phyloP scores from a whole-genome alignment of 2,797 vertebrate genomes.

The Myotis pilosus region DNA sequence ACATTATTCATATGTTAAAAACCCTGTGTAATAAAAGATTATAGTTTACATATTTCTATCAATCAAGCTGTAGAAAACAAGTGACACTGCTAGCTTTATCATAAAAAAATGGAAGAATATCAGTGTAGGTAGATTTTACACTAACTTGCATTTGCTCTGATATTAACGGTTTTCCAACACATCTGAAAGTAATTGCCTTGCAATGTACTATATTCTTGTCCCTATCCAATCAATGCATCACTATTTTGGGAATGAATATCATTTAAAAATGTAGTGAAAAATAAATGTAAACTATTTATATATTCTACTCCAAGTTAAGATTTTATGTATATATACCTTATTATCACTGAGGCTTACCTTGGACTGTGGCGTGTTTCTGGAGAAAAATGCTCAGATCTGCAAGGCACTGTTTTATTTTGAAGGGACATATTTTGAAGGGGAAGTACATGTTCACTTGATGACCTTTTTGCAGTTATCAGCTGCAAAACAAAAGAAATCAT shows the following conservation, averaged over 20 bases:
- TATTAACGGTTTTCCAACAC: not conserved
- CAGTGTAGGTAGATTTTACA: not conserved
- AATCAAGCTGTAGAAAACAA: not conserved
- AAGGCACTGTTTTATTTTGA: constrained; percentile 2
- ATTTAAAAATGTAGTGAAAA: not conserved
- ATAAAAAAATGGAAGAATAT: not conserved
- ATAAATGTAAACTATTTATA: not conserved
- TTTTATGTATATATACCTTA: constrained; percentile 5
- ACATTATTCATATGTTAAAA: not conserved
- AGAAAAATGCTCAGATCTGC: constrained; percentile 20
- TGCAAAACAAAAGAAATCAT: constrained; percentile 70
- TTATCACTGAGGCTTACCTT: constrained; percentile 84
- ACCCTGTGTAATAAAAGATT: not conserved
- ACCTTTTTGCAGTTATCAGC: constrained; percentile 87
- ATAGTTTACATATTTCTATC: not conserved
- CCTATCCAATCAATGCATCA: not conserved
- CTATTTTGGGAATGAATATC: not conserved
- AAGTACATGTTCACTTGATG: constrained; percentile 1
- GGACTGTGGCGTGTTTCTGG: constrained; percentile 81
- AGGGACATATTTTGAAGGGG: not conserved
- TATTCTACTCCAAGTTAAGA: not conserved
- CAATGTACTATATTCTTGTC: not conserved
- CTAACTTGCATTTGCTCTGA: not conserved
- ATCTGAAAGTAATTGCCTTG: not conserved
- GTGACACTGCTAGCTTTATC: not conserved